Evolutionary conservation across 2,113 vertebrate species (phyloP).

Genomic region (Synodontis membranacea): DNA sequence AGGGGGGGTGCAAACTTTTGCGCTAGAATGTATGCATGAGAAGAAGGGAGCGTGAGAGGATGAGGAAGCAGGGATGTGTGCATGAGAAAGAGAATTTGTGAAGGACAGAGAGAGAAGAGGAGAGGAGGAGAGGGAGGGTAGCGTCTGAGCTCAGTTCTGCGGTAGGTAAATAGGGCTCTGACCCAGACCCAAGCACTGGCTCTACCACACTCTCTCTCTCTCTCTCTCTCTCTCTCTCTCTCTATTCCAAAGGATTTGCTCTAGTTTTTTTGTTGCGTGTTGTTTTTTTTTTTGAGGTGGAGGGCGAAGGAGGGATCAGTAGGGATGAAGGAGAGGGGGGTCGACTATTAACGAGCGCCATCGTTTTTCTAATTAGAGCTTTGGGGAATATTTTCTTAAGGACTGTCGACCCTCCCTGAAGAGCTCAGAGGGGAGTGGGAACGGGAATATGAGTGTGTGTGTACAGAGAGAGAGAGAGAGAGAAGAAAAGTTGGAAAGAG

Average conservation of each 20-base stretch:
- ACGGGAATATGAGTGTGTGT: constrained; percentile 36
- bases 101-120: constrained; percentile 27
- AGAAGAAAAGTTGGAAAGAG: constrained; percentile 12
- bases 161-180: constrained; percentile 79
- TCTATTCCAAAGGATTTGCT: constrained; percentile 72
- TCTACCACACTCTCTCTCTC: constrained; percentile 45
- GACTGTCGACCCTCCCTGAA: constrained; percentile 69
- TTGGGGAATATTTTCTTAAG: constrained; percentile 79
- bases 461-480: constrained; percentile 21
- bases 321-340: neutral
- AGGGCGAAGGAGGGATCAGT: constrained; percentile 32
- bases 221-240: neutral
- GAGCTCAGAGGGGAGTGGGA: constrained; percentile 61
- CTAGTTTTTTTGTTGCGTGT: constrained; percentile 52
- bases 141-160: constrained; percentile 71
- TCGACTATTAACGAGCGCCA: constrained; percentile 77
- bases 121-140: constrained; percentile 51
- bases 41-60: neutral
- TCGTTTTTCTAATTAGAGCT: constrained; percentile 83
- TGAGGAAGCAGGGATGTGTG: neutral
- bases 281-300: constrained; percentile 45
- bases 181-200: constrained; percentile 67
- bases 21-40: neutral
- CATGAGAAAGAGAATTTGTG: neutral
- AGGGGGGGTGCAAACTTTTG: neutral